Evolutionary conservation across 2,113 vertebrate genomes (phyloP), one percentile per base, ranked within the genome.

Genomic region (Semicossyphus pulcher): DNA sequence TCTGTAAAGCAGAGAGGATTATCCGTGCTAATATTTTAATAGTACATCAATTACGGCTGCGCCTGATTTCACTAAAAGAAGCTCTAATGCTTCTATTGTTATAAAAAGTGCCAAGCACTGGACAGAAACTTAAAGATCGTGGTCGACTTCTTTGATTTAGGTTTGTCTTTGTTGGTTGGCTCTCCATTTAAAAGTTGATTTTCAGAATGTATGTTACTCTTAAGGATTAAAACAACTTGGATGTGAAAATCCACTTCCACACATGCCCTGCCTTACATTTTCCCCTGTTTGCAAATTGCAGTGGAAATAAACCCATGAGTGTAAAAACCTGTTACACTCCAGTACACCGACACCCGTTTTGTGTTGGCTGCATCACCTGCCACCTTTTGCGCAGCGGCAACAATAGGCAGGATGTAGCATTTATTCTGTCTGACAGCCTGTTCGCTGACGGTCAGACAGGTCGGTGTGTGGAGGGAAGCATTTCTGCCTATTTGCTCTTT

Each of bases 11-110:
- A 61, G 28, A 78, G 23, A 68, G 48, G 70, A 72, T 76, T 72
- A 82, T 79, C 71, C 32, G n/a, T 49, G 48, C 72, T 65, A 29
- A 66, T 18, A 72, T 64, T 72, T 34, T 18, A n/a, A 32, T 21
- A 26, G 11, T 0, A 56, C 41, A 56, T 18, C n/a, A 56, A 72
- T 76, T 61, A 47, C 52, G 67, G 52, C 23, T 42, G 36, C 14
- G 39, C 36, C 11, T 42, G 36, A 26, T 71, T 62, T 67, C 20
- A 54, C 64, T 31, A 11, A 47, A 61, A 57, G n/a, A 20, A 57
- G n/a, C 21, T 16, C 3, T 7, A 20, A 58, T 47, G 10, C 20
- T 20, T 20, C 4, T 21, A 32, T 75, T 76, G 58, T 68, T 49
- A 25, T 1, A 12, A 26, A 12, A 31, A 41, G 16, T 12, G 2